Evolutionary conservation across 2,797 vertebrate genomes (phyloP), one percentile per base, ranked within the genome.

Genomic region (Glyptemys insculpta): DNA sequence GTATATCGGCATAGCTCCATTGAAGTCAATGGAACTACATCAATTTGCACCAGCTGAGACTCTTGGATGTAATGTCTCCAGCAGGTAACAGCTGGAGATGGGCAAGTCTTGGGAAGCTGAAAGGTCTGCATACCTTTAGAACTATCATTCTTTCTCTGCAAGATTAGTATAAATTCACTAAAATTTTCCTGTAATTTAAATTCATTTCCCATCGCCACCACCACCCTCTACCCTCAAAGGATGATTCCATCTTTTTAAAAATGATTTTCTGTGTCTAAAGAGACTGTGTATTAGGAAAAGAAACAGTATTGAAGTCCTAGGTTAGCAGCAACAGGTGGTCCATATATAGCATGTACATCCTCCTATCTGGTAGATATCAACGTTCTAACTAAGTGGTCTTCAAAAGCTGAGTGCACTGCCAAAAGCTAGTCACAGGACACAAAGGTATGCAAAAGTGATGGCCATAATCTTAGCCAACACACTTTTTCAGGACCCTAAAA

Each of bases 241-340:
- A n/a, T 49, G 18, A 84, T 54, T 49, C 88, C 62, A 90, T 52
- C 34, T 68, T 49, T 68, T 87, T 21, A 9, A 2, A 74, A 49
- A 68, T 44, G 25, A 50, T 72, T 89, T 93, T 90, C 4, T 4
- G 37, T 68, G 41, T 3, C 49, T 79, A 54, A 37, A 44, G 76
- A 76, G 91, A 90, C 41, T 15, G n/a, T 37, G 44, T 85, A 12
- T 34, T 49, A n/a, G 53, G 31, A 80, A 76, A n/a, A 92, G 68
- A 41, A 83, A 76, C 4, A 87, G 49, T 19, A 88, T 11, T 41
- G 56, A 94, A 76, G 21, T 37, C 34, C 19, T 15, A 65, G 15
- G 16, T 57, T 87, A 79, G n/a, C 56, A 94, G n/a, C 27, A 72
- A 3, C 27, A 53, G 62, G 56, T 80, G 68, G n/a, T 41, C 56